A percentile compares a stretch with the other conserved stretches of the same genome.
Conservation (phyloP, 2,113 vertebrate species). For the Myotis davidii region DNA sequence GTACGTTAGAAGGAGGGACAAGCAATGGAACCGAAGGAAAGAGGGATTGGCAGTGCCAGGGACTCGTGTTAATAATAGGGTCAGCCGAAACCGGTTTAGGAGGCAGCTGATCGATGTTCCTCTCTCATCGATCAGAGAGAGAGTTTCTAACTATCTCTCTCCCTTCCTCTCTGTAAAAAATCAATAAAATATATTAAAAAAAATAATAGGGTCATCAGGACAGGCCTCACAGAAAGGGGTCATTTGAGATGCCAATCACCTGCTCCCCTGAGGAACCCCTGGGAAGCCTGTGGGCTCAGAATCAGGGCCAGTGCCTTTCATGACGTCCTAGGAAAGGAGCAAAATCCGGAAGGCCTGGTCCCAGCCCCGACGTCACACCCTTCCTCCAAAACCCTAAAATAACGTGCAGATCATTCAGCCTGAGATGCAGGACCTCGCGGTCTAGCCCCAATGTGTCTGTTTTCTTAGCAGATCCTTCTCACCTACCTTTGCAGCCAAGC, state of each 20-base stretch:
- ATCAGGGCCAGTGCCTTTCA: background rate
- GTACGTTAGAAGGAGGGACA: background rate
- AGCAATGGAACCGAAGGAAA: background rate
- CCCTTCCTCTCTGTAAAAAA: too few species aligned
- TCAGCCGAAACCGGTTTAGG: too few species aligned
- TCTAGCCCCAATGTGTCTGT: background rate
- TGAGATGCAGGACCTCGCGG: background rate
- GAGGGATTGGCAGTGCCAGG: background rate
- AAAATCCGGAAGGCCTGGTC: background rate
- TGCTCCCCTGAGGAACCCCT: background rate
- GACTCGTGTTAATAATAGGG: background rate
- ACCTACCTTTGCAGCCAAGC: background rate
- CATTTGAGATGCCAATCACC: background rate
- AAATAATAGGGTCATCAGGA: background rate
- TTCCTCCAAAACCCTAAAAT: background rate
- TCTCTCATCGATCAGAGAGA: too few species aligned
- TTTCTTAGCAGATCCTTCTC: background rate
- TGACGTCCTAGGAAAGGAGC: background rate
- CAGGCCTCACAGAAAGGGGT: background rate
- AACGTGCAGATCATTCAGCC: background rate
- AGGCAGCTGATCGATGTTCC: too few species aligned
- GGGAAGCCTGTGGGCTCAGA: background rate
- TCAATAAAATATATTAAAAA: too few species aligned
- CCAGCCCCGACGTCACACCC: background rate
- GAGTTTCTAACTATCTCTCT: too few species aligned